Evolutionary conservation across 2,797 vertebrate species (phyloP), one percentile per base, ranked within the genome.

Genomic region (Sebastes minor): DNA sequence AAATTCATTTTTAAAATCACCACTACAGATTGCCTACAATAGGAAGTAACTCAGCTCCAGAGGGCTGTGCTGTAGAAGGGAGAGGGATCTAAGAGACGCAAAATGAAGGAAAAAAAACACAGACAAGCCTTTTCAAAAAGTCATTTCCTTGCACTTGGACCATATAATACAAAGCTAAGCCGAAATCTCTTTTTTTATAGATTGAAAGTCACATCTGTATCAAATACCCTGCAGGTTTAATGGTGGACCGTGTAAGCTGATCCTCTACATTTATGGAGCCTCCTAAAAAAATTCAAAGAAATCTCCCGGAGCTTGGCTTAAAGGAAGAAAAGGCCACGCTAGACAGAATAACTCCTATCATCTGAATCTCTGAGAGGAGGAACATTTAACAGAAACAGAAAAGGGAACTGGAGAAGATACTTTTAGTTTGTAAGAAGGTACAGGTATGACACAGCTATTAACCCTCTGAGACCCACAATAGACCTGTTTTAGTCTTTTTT

Each of bases 151-250:
- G 55, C 76, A 84, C 64, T 80, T 80, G 61, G 64, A 61, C 64
- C 70, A 46, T 81, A 83, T 83, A 79, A 82, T 72, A 82, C 74
- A 83, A 84, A 80, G 76, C 81, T 80, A 68, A 87, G 69, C 46
- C 14, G 7, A 78, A 78, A 85, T 89, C 59, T 67, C 6, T 69
- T 78, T 76, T 76, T 87, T 74, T 67, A 4, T 78, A 88, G 76
- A 92, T 73, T 79, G 66, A 80, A 84, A 88, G 78, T 90, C 82
- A 90, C 88, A 88, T 94, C 85, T 91, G 83, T 91, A 85, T 90
- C 67, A 89, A 91, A 91, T 85, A 89, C 79, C 70, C 74, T 61
- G 46, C 72, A 70, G 76, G 76, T 92, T 91, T 92, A 88, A 88
- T 86, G 80, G 74, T 71, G 76, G 70, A 64, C 71, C 2, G 25